phyloP scores from a whole-genome alignment of 2,888 invertebrate genomes.

The Leptopilina myrica region DNA sequence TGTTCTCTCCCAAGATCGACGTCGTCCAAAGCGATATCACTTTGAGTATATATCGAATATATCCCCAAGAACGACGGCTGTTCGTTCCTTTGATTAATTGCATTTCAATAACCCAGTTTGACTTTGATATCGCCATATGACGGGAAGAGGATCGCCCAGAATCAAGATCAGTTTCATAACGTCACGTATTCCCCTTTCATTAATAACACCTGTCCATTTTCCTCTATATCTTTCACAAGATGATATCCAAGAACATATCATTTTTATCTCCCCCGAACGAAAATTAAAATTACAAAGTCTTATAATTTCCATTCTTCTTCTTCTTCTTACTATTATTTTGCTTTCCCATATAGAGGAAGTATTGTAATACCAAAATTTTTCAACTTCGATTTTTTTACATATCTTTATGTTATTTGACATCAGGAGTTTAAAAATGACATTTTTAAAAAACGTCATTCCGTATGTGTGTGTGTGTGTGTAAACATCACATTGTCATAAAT shows the following conservation, averaged over 20 bases:
- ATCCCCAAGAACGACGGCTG: constrained; percentile 49
- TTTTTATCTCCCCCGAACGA: not conserved
- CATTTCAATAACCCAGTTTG: constrained; percentile 65
- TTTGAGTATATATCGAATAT: constrained; percentile 53
- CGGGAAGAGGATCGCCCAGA: constrained; percentile 36
- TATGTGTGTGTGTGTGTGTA: too few species aligned
- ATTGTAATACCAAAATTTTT: too few species aligned
- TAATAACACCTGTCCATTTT: constrained; percentile 30
- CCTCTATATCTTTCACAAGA: not conserved
- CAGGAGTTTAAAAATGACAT: too few species aligned
- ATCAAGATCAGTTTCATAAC: constrained; percentile 57
- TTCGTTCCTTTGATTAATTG: constrained; percentile 68
- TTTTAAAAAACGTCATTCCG: too few species aligned
- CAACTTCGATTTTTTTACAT: too few species aligned
- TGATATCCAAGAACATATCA: too few species aligned
- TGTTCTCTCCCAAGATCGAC: constrained; percentile 63
- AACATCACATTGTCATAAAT: too few species aligned
- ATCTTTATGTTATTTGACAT: too few species aligned
- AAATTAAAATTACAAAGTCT: too few species aligned
- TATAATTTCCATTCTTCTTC: too few species aligned
- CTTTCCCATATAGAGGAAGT: too few species aligned
- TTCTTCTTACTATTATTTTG: too few species aligned
- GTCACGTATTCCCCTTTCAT: constrained; percentile 51
- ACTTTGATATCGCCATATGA: constrained; percentile 55
- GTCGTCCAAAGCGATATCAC: constrained; percentile 58